These are phyloP conservation scores for Prunella strophiata DNA, from an alignment of 2,797 vertebrate genomes.

Conservation along the genomic window DNA sequence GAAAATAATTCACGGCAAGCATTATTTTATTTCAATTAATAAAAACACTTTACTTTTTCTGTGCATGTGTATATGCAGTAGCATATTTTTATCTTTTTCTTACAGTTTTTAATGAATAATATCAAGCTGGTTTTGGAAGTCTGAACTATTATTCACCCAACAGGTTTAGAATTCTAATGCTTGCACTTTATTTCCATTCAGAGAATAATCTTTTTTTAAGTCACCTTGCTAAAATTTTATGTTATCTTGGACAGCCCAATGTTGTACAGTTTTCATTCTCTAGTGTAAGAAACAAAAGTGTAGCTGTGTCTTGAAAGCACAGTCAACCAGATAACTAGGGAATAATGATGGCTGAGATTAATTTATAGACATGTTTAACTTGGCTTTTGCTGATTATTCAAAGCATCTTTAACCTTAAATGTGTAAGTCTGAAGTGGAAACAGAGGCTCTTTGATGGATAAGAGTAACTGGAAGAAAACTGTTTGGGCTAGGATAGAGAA, in stretches of 20 bases:
- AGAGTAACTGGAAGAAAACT: neutral
- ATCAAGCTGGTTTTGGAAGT: neutral
- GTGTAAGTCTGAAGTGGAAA: neutral
- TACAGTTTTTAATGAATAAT: neutral
- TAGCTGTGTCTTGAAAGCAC: neutral
- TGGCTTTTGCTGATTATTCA: neutral
- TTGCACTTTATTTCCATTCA: neutral
- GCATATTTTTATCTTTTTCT: neutral
- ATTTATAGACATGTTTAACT: neutral
- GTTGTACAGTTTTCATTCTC: neutral
- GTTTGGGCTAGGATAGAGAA: neutral
- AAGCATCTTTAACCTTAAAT: neutral
- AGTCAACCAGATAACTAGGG: neutral
- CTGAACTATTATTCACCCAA: neutral
- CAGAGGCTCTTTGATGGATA: neutral
- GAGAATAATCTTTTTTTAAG: neutral
- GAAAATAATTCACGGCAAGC: neutral
- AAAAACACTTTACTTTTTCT: neutral
- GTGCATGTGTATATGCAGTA: neutral
- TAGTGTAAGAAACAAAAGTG: neutral
- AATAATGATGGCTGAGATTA: neutral
- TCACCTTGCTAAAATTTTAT: neutral
- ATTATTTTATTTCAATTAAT: neutral
- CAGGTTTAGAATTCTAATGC: neutral
- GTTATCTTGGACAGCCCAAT: neutral